Evolutionary conservation across 2,797 vertebrate genomes (phyloP), one percentile per base, ranked within the genome.

Genomic region (Falco naumanni): DNA sequence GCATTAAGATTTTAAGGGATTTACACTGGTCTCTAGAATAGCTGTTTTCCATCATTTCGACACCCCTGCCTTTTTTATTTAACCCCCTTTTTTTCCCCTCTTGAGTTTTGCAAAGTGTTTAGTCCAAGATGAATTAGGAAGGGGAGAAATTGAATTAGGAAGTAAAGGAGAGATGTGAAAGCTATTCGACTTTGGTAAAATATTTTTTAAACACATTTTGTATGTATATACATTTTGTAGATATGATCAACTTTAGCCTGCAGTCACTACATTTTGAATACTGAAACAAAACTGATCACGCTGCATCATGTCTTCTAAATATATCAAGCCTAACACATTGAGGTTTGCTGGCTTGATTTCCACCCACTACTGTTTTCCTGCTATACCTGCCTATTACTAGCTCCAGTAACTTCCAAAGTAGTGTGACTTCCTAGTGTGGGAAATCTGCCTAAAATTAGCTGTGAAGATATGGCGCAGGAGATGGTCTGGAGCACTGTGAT

Each of bases 1-100:
- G n/a, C 54, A 71, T 94, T 91, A 72, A 93, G 76, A 64, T 84
- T 94, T 78, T 78, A 61, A 65, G 45, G 63, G 20, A 77, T 89
- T 89, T 89, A 72, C 60, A 45, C 20, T 45, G 31, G 14, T 61
- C 22, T 91, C 37, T 50, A 34, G n/a, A 84, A 80, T 13, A 68
- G n/a, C 25, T 87, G 15, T 81, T 91, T 48, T 85, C 14, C n/a
- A 60, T 64, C 2, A 11, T 48, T 91, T 77, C 84, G 43, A 66
- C 21, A 20, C 17, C 37, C 19, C 0, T 1, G 20, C 25, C 41
- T 63, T 43, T 64, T 26, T n/a, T 29, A 34, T 77, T 53, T 28
- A 80, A 33, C 9, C 20, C 2, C 20, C 5, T 22, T 17, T 51
- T 37, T 33, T 20, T 6, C 2, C 15, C 18, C 10, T 34, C 9